Base-by-base conservation (phyloP, 2,888 invertebrate species). In the Euplagia quadripunctaria region DNA sequence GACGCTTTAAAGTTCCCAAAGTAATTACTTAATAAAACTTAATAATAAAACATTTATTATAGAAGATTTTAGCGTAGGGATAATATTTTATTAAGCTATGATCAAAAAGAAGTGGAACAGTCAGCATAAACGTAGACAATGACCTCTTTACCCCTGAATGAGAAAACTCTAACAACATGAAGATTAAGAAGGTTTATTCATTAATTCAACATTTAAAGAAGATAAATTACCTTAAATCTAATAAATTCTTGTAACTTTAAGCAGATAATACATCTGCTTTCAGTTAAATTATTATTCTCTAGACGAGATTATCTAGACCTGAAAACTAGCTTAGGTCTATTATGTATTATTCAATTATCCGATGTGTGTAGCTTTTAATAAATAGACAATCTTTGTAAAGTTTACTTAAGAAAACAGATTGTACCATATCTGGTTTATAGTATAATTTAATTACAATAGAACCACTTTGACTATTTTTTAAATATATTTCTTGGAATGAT, bases 201-300 rank as follows among this genome's bases (percentile, higher is more conserved):
- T 31, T 31, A 61, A 52, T 42, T 17, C n/a, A 42, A 16, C 16
- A 61, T 70, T 63, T 64, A 73, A 78, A 75, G 73, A 81, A 79
- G 75, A 82, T 81, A 73, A 81, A 84, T 84, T 77, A 81, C 73
- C 64, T 73, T 55, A 72, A 17, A 58, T 64, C 66, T 81, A 81
- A 78, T 81, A 74, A 78, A 81, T 83, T 83, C 64, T 51, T 65
- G 65, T 52, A 79, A 76, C 74, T 66, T 64, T 61, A 14, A 58
- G 20, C 68, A 72, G 61, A 81, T 72, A 82, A 82, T 82, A 81
- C 74, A 75, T 80, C 67, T 80, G 73, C 72, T 80, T 76, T 72
- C 42, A 64, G 52, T 51, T 71, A 68, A 78, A 76, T 82, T 78
- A 75, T 81, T 76, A 73, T 75, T 74, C 73, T 69, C 66, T 64